Evolutionary conservation across 2,113 vertebrate species (phyloP).

Genomic region (Artemisiospiza belli): DNA sequence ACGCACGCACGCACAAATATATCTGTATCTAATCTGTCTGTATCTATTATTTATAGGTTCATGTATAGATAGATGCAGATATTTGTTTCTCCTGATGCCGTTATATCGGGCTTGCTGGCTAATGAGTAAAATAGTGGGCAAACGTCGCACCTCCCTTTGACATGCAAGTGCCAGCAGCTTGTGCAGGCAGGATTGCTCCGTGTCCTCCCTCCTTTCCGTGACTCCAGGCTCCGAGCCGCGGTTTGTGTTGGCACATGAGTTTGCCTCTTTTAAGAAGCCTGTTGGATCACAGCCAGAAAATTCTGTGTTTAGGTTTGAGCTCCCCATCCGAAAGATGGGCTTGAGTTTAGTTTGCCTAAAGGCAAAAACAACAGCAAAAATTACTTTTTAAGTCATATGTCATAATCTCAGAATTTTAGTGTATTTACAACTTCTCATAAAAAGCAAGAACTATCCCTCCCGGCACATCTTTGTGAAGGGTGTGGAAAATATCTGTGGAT

Average conservation of each 20-base stretch:
- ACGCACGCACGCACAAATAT: too few species aligned
- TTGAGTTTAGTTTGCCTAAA: not conserved
- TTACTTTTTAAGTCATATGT: not conserved
- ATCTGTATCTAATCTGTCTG: not conserved
- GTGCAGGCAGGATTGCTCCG: not conserved
- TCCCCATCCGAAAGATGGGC: not conserved
- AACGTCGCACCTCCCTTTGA: not conserved
- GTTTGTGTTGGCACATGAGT: not conserved
- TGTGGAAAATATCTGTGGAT: not conserved
- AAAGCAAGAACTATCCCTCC: not conserved
- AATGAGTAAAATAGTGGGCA: fast-evolving
- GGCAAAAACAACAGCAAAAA: not conserved
- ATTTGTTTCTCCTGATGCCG: fast-evolving
- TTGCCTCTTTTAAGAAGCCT: not conserved
- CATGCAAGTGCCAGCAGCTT: fast-evolving
- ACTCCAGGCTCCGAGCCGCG: not conserved
- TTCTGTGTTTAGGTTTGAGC: not conserved
- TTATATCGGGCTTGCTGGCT: not conserved
- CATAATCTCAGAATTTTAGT: not conserved
- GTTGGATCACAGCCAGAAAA: not conserved
- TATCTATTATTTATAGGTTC: not conserved
- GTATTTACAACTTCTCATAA: not conserved
- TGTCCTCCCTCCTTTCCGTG: not conserved
- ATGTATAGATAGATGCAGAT: too few species aligned
- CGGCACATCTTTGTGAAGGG: fast-evolving